A percentile compares a stretch with the other conserved stretches of the same genome.
Evolutionary conservation across 2,888 invertebrate species (phyloP).

Genomic region (Cantharis nigra): DNA sequence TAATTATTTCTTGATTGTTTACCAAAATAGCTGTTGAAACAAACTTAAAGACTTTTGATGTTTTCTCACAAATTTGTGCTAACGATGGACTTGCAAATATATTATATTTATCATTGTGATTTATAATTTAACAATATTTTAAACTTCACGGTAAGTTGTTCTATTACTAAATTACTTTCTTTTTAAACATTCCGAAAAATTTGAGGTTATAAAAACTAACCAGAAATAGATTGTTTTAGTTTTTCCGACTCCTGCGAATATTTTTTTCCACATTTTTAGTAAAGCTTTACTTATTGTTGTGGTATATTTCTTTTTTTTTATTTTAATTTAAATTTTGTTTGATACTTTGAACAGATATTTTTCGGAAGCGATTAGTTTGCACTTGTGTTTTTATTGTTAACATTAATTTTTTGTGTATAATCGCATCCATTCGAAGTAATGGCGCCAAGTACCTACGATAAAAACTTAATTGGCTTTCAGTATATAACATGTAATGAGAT

Average conservation of each 20-base stretch:
- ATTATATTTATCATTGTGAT: neutral
- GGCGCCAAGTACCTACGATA: slow-evolving; percentile 14
- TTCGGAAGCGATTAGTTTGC: neutral
- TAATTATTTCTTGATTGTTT: neutral
- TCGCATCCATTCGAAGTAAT: slow-evolving; percentile 17
- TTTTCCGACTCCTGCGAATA: neutral
- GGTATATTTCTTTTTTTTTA: neutral
- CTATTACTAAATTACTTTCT: neutral
- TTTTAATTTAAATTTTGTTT: neutral
- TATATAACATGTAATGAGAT: slow-evolving; percentile 36
- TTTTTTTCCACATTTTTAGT: no score
- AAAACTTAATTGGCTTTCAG: slow-evolving; percentile 37
- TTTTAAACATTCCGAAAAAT: neutral
- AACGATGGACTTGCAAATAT: neutral
- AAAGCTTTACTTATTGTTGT: neutral
- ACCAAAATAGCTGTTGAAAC: neutral
- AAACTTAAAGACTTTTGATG: neutral
- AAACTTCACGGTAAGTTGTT: neutral
- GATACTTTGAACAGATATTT: neutral
- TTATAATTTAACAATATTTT: neutral
- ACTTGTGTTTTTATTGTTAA: neutral
- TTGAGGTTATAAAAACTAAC: neutral
- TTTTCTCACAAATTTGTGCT: neutral
- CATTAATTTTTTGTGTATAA: slow-evolving; percentile 13
- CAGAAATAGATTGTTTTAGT: neutral